phyloP scores from a whole-genome alignment of 2,888 invertebrate species.

The Tanytarsus gracilentus region DNA sequence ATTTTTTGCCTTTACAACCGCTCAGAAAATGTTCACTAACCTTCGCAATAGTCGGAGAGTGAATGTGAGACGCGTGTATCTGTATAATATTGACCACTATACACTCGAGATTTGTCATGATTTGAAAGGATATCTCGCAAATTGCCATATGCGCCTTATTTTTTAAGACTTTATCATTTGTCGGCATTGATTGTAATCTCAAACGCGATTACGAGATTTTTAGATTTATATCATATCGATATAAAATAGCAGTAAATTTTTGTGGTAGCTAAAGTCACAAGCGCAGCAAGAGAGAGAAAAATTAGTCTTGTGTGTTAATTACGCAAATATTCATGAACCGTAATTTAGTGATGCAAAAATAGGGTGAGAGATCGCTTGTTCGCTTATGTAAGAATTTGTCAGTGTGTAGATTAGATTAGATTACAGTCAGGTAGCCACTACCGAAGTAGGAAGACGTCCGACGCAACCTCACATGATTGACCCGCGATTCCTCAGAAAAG shows the following conservation, averaged over 20 bases:
- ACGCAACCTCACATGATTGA: too few species aligned
- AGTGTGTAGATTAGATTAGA: too few species aligned
- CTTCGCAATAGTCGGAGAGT: background rate
- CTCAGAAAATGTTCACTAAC: conserved; percentile 4
- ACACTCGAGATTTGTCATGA: too few species aligned
- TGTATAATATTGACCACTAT: background rate
- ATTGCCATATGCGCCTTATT: background rate
- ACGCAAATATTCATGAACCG: too few species aligned
- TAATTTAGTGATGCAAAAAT: background rate
- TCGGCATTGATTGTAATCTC: background rate
- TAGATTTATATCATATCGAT: background rate
- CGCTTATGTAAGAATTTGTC: too few species aligned
- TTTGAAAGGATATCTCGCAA: background rate
- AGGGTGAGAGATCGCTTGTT: background rate
- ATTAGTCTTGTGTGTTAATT: too few species aligned
- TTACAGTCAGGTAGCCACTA: too few species aligned
- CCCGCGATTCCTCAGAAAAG: too few species aligned
- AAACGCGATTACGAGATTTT: background rate
- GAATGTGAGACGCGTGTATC: background rate
- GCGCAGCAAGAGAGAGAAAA: too few species aligned
- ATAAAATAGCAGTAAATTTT: background rate
- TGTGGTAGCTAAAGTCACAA: too few species aligned
- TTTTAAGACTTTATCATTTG: background rate
- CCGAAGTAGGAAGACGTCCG: too few species aligned
- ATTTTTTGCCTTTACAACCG: background rate